Base-by-base conservation (phyloP, 2,797 vertebrate species). In the Fringilla coelebs region DNA sequence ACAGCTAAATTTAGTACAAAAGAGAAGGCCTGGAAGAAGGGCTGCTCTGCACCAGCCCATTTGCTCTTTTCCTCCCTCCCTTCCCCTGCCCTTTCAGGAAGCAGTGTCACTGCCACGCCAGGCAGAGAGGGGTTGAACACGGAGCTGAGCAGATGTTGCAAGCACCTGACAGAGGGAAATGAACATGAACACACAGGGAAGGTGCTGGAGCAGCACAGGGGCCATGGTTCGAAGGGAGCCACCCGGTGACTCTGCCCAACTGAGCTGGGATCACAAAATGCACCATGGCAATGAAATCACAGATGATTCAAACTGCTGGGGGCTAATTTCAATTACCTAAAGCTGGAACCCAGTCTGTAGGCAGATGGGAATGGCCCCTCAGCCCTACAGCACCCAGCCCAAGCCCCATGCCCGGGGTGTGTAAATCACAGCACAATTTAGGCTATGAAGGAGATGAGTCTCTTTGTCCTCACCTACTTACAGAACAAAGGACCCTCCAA, bases 11-110 rank as follows among this genome's bases (percentile, higher is more conserved):
- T 84, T 73, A 79, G 63, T 32, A 51, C 46, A 76, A 82, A 82
- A 84, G 31, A 76, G 72, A 34, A 24, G 58, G 80, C 52, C 40
- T 65, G 55, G 80, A 94, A 90, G 67, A 66, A 93, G 41, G 28
- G 45, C 70, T 25, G 22, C 36, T 45, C 51, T 38, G 63, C 60
- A 72, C 20, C 60, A 83, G n/a, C 34, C 55, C 28, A 1, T 85
- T 32, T n/a, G 49, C 79, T 41, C 75, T 88, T 55, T 79, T 65
- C 41, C 45, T 92, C 45, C 60, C 61, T 89, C 54, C 72, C 73
- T 81, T 92, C 36, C 87, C 55, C 67, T 75, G 46, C 32, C 54
- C 45, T 87, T 79, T 26, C 45, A 83, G 85, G 91, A 93, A 93
- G 92, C 91, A 79, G 46, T 74, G 80, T 65, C 61, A 34, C 74